phyloP scores from a whole-genome alignment of 2,888 invertebrate species.

The Salticus scenicus region DNA sequence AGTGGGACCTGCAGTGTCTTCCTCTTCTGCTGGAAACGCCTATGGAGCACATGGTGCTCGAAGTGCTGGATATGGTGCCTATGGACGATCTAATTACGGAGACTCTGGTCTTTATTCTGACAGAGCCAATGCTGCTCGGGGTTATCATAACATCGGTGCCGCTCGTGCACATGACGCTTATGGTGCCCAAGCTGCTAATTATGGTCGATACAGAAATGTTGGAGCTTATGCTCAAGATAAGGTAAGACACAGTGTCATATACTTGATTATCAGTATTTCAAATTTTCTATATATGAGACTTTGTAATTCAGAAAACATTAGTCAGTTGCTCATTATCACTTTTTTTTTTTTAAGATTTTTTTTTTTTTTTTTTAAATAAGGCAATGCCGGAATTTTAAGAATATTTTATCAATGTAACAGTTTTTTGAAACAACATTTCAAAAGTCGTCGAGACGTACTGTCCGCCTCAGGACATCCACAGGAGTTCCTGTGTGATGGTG shows the following conservation, averaged over 20 bases:
- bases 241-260: slow-evolving; percentile 13
- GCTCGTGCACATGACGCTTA: slow-evolving; percentile 46
- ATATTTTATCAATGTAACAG: too few relatives aligned
- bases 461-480: too few relatives aligned
- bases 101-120: slow-evolving; percentile 62
- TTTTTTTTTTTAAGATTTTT: too few relatives aligned
- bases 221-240: slow-evolving; percentile 65
- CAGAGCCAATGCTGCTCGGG: slow-evolving; percentile 50
- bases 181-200: slow-evolving; percentile 51
- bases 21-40: slow-evolving; percentile 49
- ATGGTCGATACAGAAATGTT: slow-evolving; percentile 55
- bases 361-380: too few relatives aligned
- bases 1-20: slow-evolving; percentile 36
- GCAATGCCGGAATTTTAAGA: too few relatives aligned
- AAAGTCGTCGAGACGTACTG: too few relatives aligned
- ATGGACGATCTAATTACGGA: slow-evolving; percentile 57
- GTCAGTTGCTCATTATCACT: too few relatives aligned
- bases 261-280: too few relatives aligned
- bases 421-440: too few relatives aligned
- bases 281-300: too few relatives aligned
- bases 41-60: slow-evolving; percentile 56
- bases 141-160: slow-evolving; percentile 61
- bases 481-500: too few relatives aligned
- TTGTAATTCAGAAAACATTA: too few relatives aligned
- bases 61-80: slow-evolving; percentile 43